These are phyloP conservation scores for Bombus balteatus DNA, from an alignment of 1,140 invertebrate genomes.

Conservation along the genomic window DNA sequence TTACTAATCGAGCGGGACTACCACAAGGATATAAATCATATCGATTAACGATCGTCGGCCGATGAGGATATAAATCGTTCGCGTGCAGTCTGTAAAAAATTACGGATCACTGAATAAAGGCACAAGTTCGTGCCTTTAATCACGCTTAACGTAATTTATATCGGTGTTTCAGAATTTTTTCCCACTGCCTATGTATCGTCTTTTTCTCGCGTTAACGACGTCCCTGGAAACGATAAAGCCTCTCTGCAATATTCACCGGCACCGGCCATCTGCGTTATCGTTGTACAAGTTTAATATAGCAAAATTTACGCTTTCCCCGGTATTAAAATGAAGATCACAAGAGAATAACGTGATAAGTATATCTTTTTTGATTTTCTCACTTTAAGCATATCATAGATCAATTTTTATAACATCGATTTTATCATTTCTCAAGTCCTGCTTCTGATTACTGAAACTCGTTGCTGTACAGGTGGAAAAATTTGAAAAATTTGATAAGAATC, in stretches of 20 bases:
- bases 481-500: no score
- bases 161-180: not conserved
- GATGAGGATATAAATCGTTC: constrained; percentile 26
- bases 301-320: not conserved
- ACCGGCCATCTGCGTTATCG: not conserved
- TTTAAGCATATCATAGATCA: not conserved
- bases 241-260: not conserved
- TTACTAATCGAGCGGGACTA: constrained; percentile 3
- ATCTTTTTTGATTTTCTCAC: no score
- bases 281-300: not conserved
- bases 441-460: not conserved
- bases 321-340: not conserved
- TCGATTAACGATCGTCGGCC: constrained; percentile 38
- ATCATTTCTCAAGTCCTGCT: not conserved
- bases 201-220: not conserved
- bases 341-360: not conserved
- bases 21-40: constrained; percentile 32
- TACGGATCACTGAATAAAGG: not conserved
- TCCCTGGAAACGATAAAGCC: not conserved
- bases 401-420: not conserved
- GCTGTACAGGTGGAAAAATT: no score
- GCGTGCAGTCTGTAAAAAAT: not conserved
- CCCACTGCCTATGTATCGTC: not conserved
- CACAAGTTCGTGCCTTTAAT: constrained; percentile 16
- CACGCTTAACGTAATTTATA: constrained; percentile 21